These are phyloP conservation scores for Nephrotoma appendiculata DNA, from an alignment of 2,888 invertebrate genomes.

Conservation along the genomic window DNA sequence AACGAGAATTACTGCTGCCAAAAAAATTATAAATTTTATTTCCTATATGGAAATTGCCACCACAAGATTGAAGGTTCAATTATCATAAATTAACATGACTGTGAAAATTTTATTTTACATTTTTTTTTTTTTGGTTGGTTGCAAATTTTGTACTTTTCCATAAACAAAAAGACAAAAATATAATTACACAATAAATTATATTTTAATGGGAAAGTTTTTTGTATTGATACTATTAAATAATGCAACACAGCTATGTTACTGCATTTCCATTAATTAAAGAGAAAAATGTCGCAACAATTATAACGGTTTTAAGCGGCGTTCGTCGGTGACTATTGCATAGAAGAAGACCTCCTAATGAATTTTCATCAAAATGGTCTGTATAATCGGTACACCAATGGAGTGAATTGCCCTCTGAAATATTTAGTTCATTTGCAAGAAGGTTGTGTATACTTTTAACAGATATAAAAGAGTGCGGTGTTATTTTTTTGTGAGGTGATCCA, in stretches of 20 bases:
- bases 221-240: background rate
- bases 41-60: background rate
- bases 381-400: too few species aligned
- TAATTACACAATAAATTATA: background rate
- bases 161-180: background rate
- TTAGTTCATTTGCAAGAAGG: too few species aligned
- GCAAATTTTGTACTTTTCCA: background rate
- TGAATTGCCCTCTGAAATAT: too few species aligned
- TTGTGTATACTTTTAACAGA: too few species aligned
- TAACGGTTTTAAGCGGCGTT: too few species aligned
- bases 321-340: too few species aligned
- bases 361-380: too few species aligned
- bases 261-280: background rate
- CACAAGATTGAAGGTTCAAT: background rate
- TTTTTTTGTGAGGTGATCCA: too few species aligned
- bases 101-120: background rate
- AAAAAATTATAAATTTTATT: background rate
- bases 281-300: background rate
- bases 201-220: background rate
- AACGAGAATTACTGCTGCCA: background rate
- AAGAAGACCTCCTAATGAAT: too few species aligned
- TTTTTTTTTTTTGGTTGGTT: background rate
- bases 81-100: background rate
- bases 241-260: background rate
- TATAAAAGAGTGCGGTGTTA: too few species aligned